Evolutionary conservation across 2,888 invertebrate genomes (phyloP).

Genomic region (Meteorus cinctellus): DNA sequence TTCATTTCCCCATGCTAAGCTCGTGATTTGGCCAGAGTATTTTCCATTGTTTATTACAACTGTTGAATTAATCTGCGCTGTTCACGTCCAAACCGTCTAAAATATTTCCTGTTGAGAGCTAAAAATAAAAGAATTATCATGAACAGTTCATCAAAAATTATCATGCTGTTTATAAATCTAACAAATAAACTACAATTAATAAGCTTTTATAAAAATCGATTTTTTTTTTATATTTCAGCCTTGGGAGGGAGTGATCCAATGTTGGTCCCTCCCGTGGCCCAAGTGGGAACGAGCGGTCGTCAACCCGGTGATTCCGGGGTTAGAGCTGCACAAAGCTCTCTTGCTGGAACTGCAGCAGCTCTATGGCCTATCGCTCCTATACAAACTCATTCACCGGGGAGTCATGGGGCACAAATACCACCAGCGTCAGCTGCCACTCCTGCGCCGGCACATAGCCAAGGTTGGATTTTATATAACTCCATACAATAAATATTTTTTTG

Average conservation of each 20-base stretch:
- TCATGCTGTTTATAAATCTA: too few species aligned
- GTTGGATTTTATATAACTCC: slow-evolving; percentile 51
- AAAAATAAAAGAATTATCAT: too few species aligned
- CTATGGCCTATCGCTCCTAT: slow-evolving; percentile 74
- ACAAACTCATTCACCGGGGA: slow-evolving; percentile 69
- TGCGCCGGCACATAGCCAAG: slow-evolving; percentile 69
- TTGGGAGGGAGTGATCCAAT: slow-evolving; percentile 73
- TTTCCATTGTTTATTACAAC: too few species aligned
- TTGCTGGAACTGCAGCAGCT: slow-evolving; percentile 65
- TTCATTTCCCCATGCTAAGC: too few species aligned
- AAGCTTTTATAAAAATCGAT: background rate
- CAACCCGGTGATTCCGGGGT: slow-evolving; percentile 70
- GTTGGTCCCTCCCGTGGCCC: slow-evolving; percentile 73
- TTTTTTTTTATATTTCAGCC: slow-evolving; percentile 61
- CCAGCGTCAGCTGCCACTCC: slow-evolving; percentile 69
- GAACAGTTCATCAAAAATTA: too few species aligned
- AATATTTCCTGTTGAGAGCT: too few species aligned
- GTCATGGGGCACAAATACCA: slow-evolving; percentile 67
- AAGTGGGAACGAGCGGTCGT: slow-evolving; percentile 67
- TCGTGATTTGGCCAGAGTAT: too few species aligned
- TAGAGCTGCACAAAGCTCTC: slow-evolving; percentile 70
- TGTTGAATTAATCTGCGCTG: too few species aligned
- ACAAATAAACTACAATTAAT: too few species aligned
- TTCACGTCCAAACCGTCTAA: too few species aligned
- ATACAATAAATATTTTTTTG: slow-evolving; percentile 16